Evolutionary conservation across 2,797 vertebrate species (phyloP).

Genomic region (Enoplosus armatus): DNA sequence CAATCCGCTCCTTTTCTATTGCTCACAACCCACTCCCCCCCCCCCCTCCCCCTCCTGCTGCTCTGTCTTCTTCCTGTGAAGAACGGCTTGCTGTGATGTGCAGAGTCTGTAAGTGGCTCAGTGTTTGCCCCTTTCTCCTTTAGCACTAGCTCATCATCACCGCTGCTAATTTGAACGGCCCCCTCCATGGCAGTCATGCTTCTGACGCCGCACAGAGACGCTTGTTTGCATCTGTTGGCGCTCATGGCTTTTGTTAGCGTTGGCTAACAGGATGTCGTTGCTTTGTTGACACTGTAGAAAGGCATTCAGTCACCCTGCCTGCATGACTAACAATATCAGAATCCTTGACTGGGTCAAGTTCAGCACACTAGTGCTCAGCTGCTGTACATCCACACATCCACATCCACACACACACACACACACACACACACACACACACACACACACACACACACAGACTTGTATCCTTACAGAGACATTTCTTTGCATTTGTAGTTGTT

Average conservation of each 20-base stretch:
- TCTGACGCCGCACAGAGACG: slow-evolving; percentile 52
- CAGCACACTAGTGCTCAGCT: background rate
- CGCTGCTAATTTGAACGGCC: slow-evolving; percentile 44
- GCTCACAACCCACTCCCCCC: slow-evolving; percentile 49
- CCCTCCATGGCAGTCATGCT: slow-evolving; percentile 35
- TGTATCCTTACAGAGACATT: background rate
- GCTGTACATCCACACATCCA: slow-evolving; percentile 11
- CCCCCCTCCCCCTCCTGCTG: slow-evolving; percentile 53
- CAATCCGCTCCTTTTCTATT: slow-evolving; percentile 60
- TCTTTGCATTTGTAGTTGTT: slow-evolving; percentile 25
- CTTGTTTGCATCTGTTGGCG: slow-evolving; percentile 43
- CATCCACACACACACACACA: background rate
- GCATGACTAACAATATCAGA: slow-evolving; percentile 70
- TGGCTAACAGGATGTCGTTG: slow-evolving; percentile 41
- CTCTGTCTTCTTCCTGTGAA: slow-evolving; percentile 84
- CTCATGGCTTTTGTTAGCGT: slow-evolving; percentile 31
- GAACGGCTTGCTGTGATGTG: slow-evolving; percentile 89
- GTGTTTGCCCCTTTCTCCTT: slow-evolving; percentile 72
- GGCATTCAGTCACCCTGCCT: slow-evolving; percentile 50
- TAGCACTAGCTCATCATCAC: slow-evolving; percentile 62
- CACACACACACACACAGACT: background rate
- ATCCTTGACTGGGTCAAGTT: slow-evolving; percentile 9
- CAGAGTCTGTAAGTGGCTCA: slow-evolving; percentile 89
- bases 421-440: background rate
- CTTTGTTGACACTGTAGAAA: slow-evolving; percentile 36